Evolutionary conservation across 2,888 invertebrate species (phyloP), one percentile per base, ranked within the genome.

Genomic region (Drosophila melanosoma): DNA sequence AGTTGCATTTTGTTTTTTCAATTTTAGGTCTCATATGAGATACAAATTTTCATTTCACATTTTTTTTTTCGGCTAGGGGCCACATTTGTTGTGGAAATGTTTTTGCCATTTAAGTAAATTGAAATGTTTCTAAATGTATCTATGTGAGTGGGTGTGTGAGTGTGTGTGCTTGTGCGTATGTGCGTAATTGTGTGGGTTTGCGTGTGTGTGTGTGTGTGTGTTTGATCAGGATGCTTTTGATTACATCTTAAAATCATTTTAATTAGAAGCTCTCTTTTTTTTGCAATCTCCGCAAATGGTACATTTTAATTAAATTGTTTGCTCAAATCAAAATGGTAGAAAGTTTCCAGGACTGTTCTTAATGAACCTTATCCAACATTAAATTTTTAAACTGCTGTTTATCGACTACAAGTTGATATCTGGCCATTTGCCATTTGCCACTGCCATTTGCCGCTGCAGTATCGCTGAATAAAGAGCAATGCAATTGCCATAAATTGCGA

Each of bases 281-380:
- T 70, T 62, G 40, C 54, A 58, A 40, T 53, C 49, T 51, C 35
- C 20, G 17, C 11, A 64, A 73, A 60, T 64, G 71, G 65, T 64
- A 67, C 32, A 26, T 80, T 85, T 85, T 85, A 82, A 87, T 89
- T 85, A 89, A 85, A 84, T 74, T 69, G 53, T 42, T 76, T 67
- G 10, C 53, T 52, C 20, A 64, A 38, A 57, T 56, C 57, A 64
- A 83, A 65, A 15, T 29, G 32, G 0, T 23, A 8, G 20, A 1
- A 17, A 3, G 1, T 20, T 26, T 1, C 6, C 7, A 59, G 2
- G 12, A 10, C 10, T 7, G 15, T 8, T 8, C 40, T 12, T 32
- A 29, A 38, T 32, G 33, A 36, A 10, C 5, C 23, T n/a, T 23
- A 32, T n/a, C 5, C 59, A 33, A 32, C 23, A 8, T 12, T 26